Evolutionary conservation across 2,797 vertebrate genomes (phyloP).

Genomic region (Onychomys torridus): DNA sequence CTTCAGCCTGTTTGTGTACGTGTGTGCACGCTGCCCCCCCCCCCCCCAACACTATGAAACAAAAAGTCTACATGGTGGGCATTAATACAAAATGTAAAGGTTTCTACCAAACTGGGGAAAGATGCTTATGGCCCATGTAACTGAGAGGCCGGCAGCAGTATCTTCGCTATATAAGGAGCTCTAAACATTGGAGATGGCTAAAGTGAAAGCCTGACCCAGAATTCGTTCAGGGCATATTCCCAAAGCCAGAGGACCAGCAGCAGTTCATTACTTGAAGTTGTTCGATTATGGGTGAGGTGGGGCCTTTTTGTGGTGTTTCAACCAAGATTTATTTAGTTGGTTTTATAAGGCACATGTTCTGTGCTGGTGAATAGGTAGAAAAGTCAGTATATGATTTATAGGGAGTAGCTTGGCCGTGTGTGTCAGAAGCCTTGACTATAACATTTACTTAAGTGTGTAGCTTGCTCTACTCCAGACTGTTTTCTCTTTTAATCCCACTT

Average conservation of each 20-base stretch:
- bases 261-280: background rate
- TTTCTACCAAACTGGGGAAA: background rate
- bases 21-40: background rate
- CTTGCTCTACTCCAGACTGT: background rate
- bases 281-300: background rate
- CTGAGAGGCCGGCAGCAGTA: background rate
- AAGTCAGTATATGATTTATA: background rate
- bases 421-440: background rate
- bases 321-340: background rate
- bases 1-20: background rate
- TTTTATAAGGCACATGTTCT: background rate
- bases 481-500: background rate
- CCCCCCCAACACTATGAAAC: background rate
- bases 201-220: background rate
- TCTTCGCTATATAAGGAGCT: constrained; percentile 21
- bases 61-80: background rate
- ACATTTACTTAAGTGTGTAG: background rate
- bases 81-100: background rate
- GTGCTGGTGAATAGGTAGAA: background rate
- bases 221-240: background rate
- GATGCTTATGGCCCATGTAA: background rate
- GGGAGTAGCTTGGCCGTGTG: background rate
- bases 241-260: background rate
- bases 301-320: background rate
- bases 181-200: background rate